Conservation (phyloP, 2,113 vertebrate species). For the Pseudopipra pipra region DNA sequence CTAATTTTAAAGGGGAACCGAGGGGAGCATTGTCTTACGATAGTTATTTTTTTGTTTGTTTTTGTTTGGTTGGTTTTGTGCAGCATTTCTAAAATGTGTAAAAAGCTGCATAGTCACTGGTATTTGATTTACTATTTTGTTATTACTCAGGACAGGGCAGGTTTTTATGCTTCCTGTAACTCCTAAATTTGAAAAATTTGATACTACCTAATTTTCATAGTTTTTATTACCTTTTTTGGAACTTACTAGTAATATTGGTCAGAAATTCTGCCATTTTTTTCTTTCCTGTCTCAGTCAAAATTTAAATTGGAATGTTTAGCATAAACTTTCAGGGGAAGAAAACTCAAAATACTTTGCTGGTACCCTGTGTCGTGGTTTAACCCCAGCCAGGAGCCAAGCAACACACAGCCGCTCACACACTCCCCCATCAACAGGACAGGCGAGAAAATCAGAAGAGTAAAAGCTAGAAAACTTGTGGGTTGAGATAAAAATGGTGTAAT, state of each 20-base stretch:
- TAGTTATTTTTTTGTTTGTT: neutral
- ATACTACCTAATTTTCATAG: neutral
- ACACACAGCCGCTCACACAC: neutral
- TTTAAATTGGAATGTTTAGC: neutral
- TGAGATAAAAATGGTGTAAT: neutral
- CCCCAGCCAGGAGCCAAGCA: neutral
- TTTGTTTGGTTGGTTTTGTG: neutral
- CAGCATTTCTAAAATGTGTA: neutral
- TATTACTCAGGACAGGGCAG: neutral
- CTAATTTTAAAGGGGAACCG: neutral
- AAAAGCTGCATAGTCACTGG: neutral
- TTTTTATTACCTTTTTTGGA: neutral
- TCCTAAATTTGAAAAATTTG: neutral
- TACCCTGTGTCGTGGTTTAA: neutral
- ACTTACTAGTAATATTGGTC: neutral
- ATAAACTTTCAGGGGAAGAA: neutral
- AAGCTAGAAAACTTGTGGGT: neutral
- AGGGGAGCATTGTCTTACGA: neutral
- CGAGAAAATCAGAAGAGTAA: neutral
- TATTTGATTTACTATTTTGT: neutral
- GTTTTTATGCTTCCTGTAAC: neutral
- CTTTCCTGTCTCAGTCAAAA: neutral
- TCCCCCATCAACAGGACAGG: neutral
- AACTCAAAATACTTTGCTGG: neutral
- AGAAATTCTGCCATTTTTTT: neutral